Percentiles rank a stretch among this genome's conserved stretches.
phyloP scores from a whole-genome alignment of 2,888 invertebrate species.

The Stenotaenia linearis region DNA sequence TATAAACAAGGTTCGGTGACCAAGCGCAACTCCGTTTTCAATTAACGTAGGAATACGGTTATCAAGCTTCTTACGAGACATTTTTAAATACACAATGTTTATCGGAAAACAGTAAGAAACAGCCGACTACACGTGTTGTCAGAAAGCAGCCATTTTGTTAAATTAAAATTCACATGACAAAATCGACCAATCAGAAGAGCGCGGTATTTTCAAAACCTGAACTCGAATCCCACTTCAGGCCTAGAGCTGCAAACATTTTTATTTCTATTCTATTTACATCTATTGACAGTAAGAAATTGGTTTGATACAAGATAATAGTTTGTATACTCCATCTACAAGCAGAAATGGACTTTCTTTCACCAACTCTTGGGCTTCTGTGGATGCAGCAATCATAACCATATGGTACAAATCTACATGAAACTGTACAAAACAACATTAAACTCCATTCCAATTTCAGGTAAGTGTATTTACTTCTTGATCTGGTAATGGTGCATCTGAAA shows the following conservation, averaged over 20 bases:
- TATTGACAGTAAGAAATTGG: background rate
- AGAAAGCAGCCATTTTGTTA: background rate
- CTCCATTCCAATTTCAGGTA: background rate
- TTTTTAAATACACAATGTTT: constrained; percentile 52
- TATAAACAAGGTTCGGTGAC: constrained; percentile 89
- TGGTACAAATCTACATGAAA: constrained; percentile 70
- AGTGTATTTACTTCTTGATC: constrained; percentile 50
- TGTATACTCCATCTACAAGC: background rate
- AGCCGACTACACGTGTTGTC: background rate
- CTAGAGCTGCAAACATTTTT: no score
- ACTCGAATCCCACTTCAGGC: no score
- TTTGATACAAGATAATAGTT: background rate
- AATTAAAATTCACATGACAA: background rate
- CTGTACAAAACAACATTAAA: constrained; percentile 48
- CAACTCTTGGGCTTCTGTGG: constrained; percentile 56
- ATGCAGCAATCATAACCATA: constrained; percentile 60
- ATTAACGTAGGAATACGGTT: constrained; percentile 90
- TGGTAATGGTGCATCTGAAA: constrained; percentile 54
- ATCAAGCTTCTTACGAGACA: constrained; percentile 93
- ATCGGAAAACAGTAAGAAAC: no score
- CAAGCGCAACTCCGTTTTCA: constrained; percentile 88
- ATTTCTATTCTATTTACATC: background rate
- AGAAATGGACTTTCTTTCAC: constrained; percentile 49
- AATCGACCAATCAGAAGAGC: no score
- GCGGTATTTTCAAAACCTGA: no score